Base-by-base conservation (phyloP, 2,797 vertebrate species). In the Notolabrus celidotus region DNA sequence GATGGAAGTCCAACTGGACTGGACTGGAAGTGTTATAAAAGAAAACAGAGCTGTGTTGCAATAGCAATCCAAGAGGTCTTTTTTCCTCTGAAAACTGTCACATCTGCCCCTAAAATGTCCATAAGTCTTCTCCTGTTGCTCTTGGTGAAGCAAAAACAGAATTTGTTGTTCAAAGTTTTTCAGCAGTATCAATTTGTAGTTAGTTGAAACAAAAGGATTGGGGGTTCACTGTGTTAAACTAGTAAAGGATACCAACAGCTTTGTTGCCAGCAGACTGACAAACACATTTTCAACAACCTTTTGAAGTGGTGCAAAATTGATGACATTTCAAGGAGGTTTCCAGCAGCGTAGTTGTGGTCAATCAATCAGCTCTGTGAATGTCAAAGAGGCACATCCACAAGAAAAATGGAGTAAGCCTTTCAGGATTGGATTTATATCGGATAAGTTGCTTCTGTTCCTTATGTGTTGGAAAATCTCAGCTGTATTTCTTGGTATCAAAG, bases 221-320 rank as follows among this genome's bases (percentile, higher is more conserved):
- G 42, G 38, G 69, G 39, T 39, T 55, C 60, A 2, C 64, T 58
- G 72, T 73, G 70, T 71, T 72, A 15, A 70, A 83, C 84, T 74
- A 73, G 45, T 53, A 67, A 84, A 71, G 50, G 59, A 79, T 46
- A 64, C 34, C 68, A 61, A 76, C 55, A 63, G 53, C 57, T 70
- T 75, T 77, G 79, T 79, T 81, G 65, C 66, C 57, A 16, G 46
- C 49, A 43, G 31, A 62, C 72, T 63, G 78, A 83, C 79, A 79
- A 74, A 73, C 60, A 29, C 43, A 67, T 64, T 74, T 83, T 73
- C 45, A 62, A 52, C 63, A 71, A 47, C 39, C 45, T 58, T 79
- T 77, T 50, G 51, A 69, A 77, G 72, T 15, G 38, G 51, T 52
- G 62, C 34, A 66, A 72, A 71, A 77, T 67, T 57, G 61, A 72